A percentile compares a stretch with the other conserved stretches of the same genome.
Conservation (phyloP, 2,113 vertebrate species). For the Scortum barcoo region DNA sequence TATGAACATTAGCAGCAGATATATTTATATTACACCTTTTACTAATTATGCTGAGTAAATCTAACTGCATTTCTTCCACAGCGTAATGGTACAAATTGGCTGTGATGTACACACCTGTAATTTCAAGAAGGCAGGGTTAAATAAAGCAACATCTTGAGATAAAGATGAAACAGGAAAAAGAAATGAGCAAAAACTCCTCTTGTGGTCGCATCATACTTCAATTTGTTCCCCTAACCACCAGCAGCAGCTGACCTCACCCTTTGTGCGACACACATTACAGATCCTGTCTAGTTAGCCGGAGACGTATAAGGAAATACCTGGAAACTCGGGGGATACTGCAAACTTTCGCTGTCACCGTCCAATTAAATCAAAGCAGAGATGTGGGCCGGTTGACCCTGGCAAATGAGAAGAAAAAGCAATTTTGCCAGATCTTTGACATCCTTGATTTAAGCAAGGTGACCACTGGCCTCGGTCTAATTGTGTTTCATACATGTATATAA, state of each 20-base stretch:
- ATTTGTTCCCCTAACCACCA: constrained; percentile 12
- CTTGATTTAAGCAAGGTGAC: constrained; percentile 47
- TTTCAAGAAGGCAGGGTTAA: not conserved
- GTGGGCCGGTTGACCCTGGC: constrained; percentile 58
- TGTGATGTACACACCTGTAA: not conserved
- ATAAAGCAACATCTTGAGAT: not conserved
- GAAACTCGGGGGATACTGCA: not conserved
- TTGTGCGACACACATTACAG: not conserved
- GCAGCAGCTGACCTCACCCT: constrained; percentile 16
- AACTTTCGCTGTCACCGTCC: constrained; percentile 19
- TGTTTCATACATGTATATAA: constrained; percentile 16
- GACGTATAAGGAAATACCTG: constrained; percentile 20
- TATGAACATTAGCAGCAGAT: not conserved
- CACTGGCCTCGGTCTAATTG: constrained; percentile 34
- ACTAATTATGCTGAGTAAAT: not conserved
- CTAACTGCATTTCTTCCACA: not conserved
- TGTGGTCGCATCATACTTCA: not conserved
- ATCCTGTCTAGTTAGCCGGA: constrained; percentile 1
- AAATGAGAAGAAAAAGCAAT: constrained; percentile 62
- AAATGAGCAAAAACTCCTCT: not conserved
- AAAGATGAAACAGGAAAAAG: not conserved
- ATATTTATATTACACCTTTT: not conserved
- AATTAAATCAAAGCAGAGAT: constrained; percentile 46
- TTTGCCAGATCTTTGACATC: constrained; percentile 51
- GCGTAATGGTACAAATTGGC: not conserved